These are phyloP conservation scores for Gonatopus flavifemur DNA, from an alignment of 1,140 invertebrate genomes.

Conservation along the genomic window DNA sequence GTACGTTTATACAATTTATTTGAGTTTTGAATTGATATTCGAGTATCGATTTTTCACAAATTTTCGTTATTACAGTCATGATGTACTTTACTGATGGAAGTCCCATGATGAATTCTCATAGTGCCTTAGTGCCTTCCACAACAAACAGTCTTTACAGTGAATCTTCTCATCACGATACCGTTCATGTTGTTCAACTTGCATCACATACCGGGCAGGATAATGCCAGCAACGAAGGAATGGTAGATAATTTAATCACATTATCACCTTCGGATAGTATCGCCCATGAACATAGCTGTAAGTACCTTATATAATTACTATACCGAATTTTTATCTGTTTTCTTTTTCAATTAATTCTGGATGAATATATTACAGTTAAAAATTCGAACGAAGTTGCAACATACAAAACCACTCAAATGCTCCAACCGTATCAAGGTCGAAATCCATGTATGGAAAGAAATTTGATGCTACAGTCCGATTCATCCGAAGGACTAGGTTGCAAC, in stretches of 20 bases:
- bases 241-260: slow-evolving; percentile 52
- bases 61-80: slow-evolving; percentile 42
- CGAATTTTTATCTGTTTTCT: neutral
- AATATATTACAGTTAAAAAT: slow-evolving; percentile 50
- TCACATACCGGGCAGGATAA: slow-evolving; percentile 27
- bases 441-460: slow-evolving; percentile 86
- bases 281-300: slow-evolving; percentile 51
- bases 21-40: neutral
- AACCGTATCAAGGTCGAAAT: slow-evolving; percentile 86
- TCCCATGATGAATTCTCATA: slow-evolving; percentile 59
- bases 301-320: slow-evolving; percentile 5
- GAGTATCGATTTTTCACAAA: slow-evolving; percentile 8
- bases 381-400: slow-evolving; percentile 55
- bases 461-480: slow-evolving; percentile 62
- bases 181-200: slow-evolving; percentile 33
- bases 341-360: neutral
- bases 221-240: slow-evolving; percentile 28
- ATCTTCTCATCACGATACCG: slow-evolving; percentile 37
- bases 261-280: slow-evolving; percentile 49
- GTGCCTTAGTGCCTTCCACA: slow-evolving; percentile 45
- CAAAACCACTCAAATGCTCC: slow-evolving; percentile 57
- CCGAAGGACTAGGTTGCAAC: slow-evolving; percentile 60
- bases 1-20: slow-evolving; percentile 38
- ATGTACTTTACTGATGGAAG: slow-evolving; percentile 58
- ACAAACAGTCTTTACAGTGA: slow-evolving; percentile 46